These are phyloP conservation scores for Psilanteris sp. DNA, from an alignment of 1,140 invertebrate genomes.

Conservation along the genomic window DNA sequence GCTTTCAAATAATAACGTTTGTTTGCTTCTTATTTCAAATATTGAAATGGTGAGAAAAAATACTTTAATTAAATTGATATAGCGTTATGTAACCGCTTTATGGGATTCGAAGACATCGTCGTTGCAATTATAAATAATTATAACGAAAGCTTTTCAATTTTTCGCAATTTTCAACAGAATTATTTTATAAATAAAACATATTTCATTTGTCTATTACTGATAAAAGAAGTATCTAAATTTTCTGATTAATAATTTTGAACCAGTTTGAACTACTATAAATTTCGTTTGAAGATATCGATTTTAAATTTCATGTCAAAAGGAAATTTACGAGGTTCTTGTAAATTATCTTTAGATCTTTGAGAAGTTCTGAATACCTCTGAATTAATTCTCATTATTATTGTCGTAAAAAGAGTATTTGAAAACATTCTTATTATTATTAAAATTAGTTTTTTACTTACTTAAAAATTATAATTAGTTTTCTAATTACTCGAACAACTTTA, in stretches of 20 bases:
- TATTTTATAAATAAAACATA: too few species aligned
- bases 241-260: constrained; percentile 26
- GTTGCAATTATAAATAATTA: too few species aligned
- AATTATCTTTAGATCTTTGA: constrained; percentile 43
- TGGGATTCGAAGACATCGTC: too few species aligned
- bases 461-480: too few species aligned
- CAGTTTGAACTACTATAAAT: constrained; percentile 38
- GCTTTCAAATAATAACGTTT: constrained; percentile 6
- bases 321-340: constrained; percentile 40
- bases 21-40: too few species aligned
- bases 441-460: background rate
- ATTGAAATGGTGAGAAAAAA: too few species aligned
- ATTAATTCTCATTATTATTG: constrained; percentile 15
- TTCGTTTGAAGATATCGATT: constrained; percentile 36
- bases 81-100: too few species aligned
- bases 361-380: constrained; percentile 18
- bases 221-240: constrained; percentile 6
- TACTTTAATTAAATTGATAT: too few species aligned
- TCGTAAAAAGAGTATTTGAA: background rate
- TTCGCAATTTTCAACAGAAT: too few species aligned
- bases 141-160: too few species aligned
- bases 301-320: constrained; percentile 40
- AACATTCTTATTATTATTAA: constrained; percentile 4
- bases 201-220: too few species aligned
- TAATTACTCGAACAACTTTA: too few species aligned